A percentile compares a stretch with the other conserved stretches of the same genome.
phyloP scores from a whole-genome alignment of 2,113 vertebrate genomes.

The Suricata suricatta region DNA sequence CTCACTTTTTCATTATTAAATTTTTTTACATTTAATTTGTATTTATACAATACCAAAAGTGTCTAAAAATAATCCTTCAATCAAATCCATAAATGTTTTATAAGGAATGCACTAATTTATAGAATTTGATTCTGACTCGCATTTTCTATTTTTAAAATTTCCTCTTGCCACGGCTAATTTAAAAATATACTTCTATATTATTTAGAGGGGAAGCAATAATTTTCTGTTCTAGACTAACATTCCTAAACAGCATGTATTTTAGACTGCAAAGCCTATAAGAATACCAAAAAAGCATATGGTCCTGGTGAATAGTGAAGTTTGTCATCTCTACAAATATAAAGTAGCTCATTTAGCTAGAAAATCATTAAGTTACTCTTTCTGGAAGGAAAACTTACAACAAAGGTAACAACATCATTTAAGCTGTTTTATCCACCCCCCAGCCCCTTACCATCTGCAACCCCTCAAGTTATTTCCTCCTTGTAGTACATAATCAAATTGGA shows the following conservation, averaged over 20 bases:
- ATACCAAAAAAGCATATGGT: slow-evolving; percentile 29
- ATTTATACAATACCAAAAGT: slow-evolving; percentile 7
- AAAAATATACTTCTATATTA: slow-evolving; percentile 49
- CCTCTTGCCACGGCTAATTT: neutral
- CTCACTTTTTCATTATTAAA: slow-evolving; percentile 61
- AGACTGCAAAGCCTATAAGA: slow-evolving; percentile 47
- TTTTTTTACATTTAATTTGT: slow-evolving; percentile 33
- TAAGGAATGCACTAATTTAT: neutral
- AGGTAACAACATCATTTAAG: slow-evolving; percentile 29
- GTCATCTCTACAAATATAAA: slow-evolving; percentile 43
- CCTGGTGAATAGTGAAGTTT: slow-evolving; percentile 9
- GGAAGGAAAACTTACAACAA: slow-evolving; percentile 38
- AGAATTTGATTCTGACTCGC: slow-evolving; percentile 12
- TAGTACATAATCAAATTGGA: neutral
- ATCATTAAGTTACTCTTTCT: slow-evolving; percentile 13
- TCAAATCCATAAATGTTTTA: slow-evolving; percentile 55
- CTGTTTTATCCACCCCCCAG: neutral
- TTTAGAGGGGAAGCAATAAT: slow-evolving; percentile 57
- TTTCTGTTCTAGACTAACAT: slow-evolving; percentile 53
- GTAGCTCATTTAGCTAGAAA: slow-evolving; percentile 46
- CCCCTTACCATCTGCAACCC: neutral
- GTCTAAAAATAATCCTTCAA: slow-evolving; percentile 40
- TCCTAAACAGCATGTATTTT: slow-evolving; percentile 49
- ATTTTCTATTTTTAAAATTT: slow-evolving; percentile 45
- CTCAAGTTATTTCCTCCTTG: neutral